These are phyloP conservation scores for Smittia aterrima DNA, from an alignment of 2,888 invertebrate species.

Conservation along the genomic window DNA sequence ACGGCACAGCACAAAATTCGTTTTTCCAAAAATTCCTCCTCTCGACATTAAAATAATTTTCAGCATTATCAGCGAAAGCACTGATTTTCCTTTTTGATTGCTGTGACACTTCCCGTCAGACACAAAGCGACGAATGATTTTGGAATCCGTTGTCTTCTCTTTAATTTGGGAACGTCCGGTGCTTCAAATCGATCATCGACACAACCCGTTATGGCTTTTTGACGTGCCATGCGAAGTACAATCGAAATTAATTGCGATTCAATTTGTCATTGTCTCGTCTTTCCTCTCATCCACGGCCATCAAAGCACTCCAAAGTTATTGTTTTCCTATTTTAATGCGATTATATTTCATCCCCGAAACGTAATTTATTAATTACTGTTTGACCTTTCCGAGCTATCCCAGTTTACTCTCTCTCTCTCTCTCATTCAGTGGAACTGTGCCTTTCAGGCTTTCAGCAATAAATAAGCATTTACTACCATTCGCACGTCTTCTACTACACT, in stretches of 20 bases:
- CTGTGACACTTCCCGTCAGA: too few species aligned
- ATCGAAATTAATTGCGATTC: constrained; percentile 38
- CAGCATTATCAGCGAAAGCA: constrained; percentile 23
- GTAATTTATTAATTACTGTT: constrained; percentile 37
- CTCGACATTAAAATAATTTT: background rate
- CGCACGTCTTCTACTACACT: too few species aligned
- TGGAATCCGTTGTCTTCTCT: too few species aligned
- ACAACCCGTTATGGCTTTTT: too few species aligned
- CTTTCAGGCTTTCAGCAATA: constrained; percentile 20
- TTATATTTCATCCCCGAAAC: constrained; percentile 6
- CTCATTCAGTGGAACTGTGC: background rate
- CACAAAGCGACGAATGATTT: too few species aligned
- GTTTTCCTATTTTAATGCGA: constrained; percentile 35
- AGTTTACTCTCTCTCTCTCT: background rate
- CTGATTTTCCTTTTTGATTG: too few species aligned
- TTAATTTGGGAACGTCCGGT: too few species aligned
- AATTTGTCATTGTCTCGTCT: constrained; percentile 27
- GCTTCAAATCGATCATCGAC: too few species aligned
- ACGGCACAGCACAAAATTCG: constrained; percentile 23
- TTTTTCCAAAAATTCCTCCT: too few species aligned
- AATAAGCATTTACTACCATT: constrained; percentile 24
- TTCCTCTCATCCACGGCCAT: background rate
- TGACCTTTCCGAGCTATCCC: constrained; percentile 27
- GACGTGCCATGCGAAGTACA: background rate
- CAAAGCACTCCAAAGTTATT: background rate